Base-by-base conservation (phyloP, 2,888 invertebrate species). In the Erebia aethiops region DNA sequence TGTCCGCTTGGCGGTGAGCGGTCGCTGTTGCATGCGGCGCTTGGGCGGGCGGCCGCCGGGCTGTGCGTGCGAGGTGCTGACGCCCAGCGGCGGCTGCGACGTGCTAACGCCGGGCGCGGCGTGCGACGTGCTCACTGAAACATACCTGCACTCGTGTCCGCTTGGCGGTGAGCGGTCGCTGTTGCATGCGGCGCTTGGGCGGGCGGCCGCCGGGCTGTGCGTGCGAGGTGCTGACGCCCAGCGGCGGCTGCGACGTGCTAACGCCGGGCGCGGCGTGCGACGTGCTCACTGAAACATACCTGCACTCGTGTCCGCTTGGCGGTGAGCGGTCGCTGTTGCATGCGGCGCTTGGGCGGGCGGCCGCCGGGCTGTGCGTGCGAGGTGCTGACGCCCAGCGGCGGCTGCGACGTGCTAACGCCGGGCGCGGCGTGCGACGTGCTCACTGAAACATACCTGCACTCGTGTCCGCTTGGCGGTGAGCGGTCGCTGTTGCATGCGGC, bases 251-350 rank as follows among this genome's bases (percentile, higher is more conserved):
- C 1, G 87, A 87, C 1, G 90, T 84, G 77, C 82, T 82, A 51
- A 81, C 84, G 11, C 80, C 80, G 7, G 81, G 78, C 43, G 78
- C 75, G 1, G 81, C 75, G 69, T 85, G 84, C 0, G 87, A 83
- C 1, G 87, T 85, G 77, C 82, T 82, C 21, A 65, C 62, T 54
- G 46, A 70, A 67, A 56, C 64, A 16, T 83, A 94, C 94, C 87
- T 94, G 94, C 61, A 94, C 88, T 64, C 95, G 85, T 1, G 94
- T 93, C 75, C 95, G 84, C 80, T 95, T 95, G 46, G 90, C 89
- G 58, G 93, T 90, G 74, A 94, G 86, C 0, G 89, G 88, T 18
- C 92, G 83, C 62, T 88, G 81, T 75, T 91, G 90, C 65, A 92
- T 79, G 43, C 92, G 88, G 1, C 92, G 85, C 76, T 93, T 93